phyloP scores from a whole-genome alignment of 2,888 invertebrate genomes.

The Caradrina kadenii region DNA sequence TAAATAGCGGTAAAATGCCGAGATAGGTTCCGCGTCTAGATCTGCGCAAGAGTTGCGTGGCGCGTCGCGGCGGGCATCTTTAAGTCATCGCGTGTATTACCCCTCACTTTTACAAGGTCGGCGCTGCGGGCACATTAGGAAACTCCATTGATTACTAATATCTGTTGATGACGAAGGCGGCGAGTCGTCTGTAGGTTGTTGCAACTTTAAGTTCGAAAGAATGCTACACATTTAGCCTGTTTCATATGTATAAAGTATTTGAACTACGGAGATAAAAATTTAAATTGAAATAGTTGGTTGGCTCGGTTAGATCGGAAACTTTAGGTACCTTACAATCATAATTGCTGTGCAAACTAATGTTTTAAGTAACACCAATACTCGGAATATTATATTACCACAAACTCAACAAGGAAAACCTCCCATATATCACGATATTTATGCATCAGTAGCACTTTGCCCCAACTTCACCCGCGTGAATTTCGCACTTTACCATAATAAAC shows the following conservation, averaged over 20 bases:
- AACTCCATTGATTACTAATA: slow-evolving; percentile 56
- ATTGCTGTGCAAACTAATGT: no score
- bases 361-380: background rate
- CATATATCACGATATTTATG: background rate
- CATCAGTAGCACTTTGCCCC: no score
- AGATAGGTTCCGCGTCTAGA: slow-evolving; percentile 27
- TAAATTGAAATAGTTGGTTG: background rate
- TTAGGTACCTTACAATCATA: background rate
- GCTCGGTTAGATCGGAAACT: background rate
- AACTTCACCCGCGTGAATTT: no score
- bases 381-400: background rate
- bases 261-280: background rate
- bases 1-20: slow-evolving; percentile 25
- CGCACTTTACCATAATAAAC: no score
- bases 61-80: slow-evolving; percentile 36
- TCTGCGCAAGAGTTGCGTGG: slow-evolving; percentile 24
- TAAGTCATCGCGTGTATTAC: slow-evolving; percentile 48
- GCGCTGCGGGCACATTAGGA: slow-evolving; percentile 34
- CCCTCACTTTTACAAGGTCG: slow-evolving; percentile 64
- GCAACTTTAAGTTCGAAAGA: slow-evolving; percentile 13
- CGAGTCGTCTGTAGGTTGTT: slow-evolving; percentile 34
- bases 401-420: background rate
- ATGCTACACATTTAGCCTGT: background rate
- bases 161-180: slow-evolving; percentile 34
- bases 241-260: no score